Evolutionary conservation across 2,113 vertebrate genomes (phyloP).

Genomic region (Callaeas wilsoni): DNA sequence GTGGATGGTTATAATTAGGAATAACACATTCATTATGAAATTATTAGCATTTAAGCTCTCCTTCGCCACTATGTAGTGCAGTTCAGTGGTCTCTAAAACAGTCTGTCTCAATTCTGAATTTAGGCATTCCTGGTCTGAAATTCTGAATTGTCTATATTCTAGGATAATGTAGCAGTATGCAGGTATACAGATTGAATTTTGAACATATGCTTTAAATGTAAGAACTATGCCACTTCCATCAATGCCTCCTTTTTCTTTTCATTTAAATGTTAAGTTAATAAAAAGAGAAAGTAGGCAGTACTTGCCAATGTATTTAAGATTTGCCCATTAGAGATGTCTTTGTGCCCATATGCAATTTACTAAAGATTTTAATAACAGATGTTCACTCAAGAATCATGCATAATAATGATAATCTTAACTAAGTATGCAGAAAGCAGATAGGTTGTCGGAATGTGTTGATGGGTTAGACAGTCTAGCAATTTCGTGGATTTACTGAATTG

Average conservation of each 20-base stretch:
- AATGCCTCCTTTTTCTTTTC: neutral
- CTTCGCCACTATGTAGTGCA: neutral
- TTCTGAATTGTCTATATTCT: neutral
- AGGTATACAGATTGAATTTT: neutral
- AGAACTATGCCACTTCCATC: neutral
- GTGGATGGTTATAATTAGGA: neutral
- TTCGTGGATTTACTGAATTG: slow-evolving; percentile 25
- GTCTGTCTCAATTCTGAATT: neutral
- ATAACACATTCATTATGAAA: neutral
- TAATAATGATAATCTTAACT: slow-evolving; percentile 11
- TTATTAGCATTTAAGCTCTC: neutral
- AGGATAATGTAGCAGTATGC: neutral
- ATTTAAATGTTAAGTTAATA: neutral
- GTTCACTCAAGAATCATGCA: neutral
- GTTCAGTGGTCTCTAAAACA: neutral
- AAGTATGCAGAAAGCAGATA: neutral
- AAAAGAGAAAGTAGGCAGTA: neutral
- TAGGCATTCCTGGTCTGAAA: neutral
- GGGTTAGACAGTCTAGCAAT: slow-evolving; percentile 35
- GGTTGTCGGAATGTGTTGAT: neutral
- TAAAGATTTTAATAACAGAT: slow-evolving; percentile 29
- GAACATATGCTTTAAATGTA: neutral
- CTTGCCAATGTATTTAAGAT: neutral
- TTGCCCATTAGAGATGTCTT: neutral
- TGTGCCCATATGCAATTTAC: neutral